Conservation (phyloP, 1,140 invertebrate species). For the Maconellicoccus hirsutus region DNA sequence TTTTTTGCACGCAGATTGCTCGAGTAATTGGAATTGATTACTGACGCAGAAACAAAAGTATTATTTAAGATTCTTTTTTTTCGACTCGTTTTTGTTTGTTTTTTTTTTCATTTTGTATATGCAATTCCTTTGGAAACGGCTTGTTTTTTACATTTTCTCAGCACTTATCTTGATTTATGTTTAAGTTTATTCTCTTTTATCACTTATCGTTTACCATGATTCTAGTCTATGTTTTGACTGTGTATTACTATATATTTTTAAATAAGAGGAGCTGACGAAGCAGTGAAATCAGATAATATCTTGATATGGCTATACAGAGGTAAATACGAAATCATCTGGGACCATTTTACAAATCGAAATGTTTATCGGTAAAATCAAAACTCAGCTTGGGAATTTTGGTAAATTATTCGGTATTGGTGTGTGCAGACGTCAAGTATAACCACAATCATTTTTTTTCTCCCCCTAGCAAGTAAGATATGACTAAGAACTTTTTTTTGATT, state of each 20-base stretch:
- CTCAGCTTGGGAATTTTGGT: no score
- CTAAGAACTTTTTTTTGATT: not conserved
- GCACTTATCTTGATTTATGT: not conserved
- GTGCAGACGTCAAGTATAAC: not conserved
- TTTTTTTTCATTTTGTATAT: not conserved
- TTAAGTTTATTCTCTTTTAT: not conserved
- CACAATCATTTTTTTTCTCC: not conserved
- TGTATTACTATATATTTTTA: not conserved
- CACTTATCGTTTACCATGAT: slow-evolving; percentile 3
- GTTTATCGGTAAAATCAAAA: no score
- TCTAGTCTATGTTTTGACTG: slow-evolving; percentile 8
- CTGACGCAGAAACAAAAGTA: no score
- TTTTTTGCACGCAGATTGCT: no score
- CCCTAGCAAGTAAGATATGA: not conserved
- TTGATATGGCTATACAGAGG: not conserved
- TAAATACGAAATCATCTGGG: not conserved
- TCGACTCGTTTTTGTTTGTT: not conserved
- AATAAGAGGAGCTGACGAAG: not conserved
- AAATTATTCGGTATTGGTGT: not conserved
- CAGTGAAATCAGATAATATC: not conserved
- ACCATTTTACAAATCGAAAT: not conserved
- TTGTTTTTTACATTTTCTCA: not conserved
- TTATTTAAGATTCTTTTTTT: no score
- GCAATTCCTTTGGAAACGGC: not conserved
- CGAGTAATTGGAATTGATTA: no score